Evolutionary conservation across 2,888 invertebrate species (phyloP), one percentile per base, ranked within the genome.

Genomic region (Meandrusa payeni): DNA sequence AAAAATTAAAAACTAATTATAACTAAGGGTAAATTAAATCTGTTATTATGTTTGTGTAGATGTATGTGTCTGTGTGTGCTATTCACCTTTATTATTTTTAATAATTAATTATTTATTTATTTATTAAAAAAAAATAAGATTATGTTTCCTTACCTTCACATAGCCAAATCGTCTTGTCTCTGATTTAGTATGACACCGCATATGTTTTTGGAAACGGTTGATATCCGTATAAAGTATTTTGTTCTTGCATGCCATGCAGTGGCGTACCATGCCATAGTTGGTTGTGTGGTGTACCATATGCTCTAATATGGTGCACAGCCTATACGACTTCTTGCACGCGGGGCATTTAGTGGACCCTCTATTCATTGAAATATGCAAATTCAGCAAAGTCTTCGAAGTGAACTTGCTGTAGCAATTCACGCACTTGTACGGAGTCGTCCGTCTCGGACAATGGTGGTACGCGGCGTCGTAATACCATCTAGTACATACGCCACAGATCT

Each of bases 391-490:
- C 1, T 6, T 9, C 1, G 29, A 3, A 2, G 4, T 1, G 22
- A 39, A 39, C 5, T 23, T 29, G 5, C 15, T 29, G 10, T 3
- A 29, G 15, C 39, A 39, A 7, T 15, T 2, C 1, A 9, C 2
- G 10, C 39, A 39, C 5, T 23, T 29, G 3, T 15, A 15, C 2
- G 1, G n/a, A 5, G 15, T 39, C 1, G 5, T 2, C 5, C 7
- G 29, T 10, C n/a, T 13, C 5, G 28, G 38, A 5, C 39, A 39
- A n/a, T 31, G 23, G 23, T 39, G 39, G 10, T 10, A 39, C 13
- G 15, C 31, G 2, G 9, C 3, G 10, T 1, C 5, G 9, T 9
- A 2, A 4, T 13, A 23, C 2, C n/a, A 22, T 3, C 9, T 6
- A 1, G 3, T 2, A 15, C 39, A 39, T 5, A n/a, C 0, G 3